Conservation (phyloP, 1,140 invertebrate genomes). For the Tribolium madens region DNA sequence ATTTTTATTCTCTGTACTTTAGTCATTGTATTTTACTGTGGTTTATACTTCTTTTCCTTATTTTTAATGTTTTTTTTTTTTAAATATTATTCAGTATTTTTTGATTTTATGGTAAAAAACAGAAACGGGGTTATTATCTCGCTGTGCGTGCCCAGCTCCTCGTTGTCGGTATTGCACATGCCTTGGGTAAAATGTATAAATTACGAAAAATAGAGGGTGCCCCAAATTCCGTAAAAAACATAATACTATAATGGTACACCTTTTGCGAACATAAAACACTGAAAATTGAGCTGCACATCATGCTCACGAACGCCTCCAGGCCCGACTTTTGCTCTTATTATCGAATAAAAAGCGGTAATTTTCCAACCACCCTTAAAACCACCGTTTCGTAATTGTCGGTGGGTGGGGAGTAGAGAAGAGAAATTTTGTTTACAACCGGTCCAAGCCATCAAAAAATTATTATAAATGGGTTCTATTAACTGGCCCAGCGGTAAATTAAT, state of each 20-base stretch:
- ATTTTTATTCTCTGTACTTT: no score
- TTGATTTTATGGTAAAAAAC: no score
- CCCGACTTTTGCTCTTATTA: conserved; percentile 9
- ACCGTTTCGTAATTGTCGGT: not conserved
- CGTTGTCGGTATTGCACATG: conserved; percentile 38
- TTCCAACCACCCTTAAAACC: conserved; percentile 3
- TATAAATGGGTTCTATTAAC: conserved; percentile 12
- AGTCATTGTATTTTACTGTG: no score
- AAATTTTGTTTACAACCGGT: not conserved
- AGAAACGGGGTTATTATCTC: no score
- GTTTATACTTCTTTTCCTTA: no score
- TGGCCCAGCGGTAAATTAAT: conserved; percentile 1
- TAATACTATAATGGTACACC: conserved; percentile 19
- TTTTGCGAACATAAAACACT: conserved; percentile 33
- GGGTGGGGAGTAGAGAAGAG: not conserved
- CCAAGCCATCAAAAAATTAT: not conserved
- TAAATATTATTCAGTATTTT: no score
- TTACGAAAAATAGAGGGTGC: conserved; percentile 27
- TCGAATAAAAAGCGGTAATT: conserved; percentile 5
- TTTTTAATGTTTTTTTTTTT: no score
- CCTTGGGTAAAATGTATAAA: conserved; percentile 37
- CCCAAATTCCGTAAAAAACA: conserved; percentile 29
- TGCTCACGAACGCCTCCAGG: conserved; percentile 25
- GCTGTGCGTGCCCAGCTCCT: conserved; percentile 2
- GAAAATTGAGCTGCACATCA: conserved; percentile 30